Evolutionary conservation across 1,140 invertebrate species (phyloP).

Genomic region (Colletes latitarsis): DNA sequence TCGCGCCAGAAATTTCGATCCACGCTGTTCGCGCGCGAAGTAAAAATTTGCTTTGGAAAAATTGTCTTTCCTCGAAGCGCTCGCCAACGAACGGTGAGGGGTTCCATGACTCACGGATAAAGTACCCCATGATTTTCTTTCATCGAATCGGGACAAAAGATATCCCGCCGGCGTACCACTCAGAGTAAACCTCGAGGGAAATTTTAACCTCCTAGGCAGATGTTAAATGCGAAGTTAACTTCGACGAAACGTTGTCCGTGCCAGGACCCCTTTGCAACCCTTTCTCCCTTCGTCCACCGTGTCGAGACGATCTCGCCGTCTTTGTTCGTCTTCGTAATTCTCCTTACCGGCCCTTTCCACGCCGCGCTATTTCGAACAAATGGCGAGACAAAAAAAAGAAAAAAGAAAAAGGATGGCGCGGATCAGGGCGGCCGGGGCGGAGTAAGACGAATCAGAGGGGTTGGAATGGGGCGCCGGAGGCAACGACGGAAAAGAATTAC

Average conservation of each 20-base stretch:
- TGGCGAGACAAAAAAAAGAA: slow-evolving; percentile 73
- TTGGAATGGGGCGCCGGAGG: slow-evolving; percentile 46
- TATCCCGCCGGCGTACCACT: slow-evolving; percentile 66
- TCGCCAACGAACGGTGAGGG: not conserved
- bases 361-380: slow-evolving; percentile 72
- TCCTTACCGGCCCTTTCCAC: slow-evolving; percentile 42
- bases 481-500: slow-evolving; percentile 78
- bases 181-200: slow-evolving; percentile 76
- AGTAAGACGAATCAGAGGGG: slow-evolving; percentile 48
- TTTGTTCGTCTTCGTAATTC: slow-evolving; percentile 52
- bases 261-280: not conserved
- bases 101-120: slow-evolving; percentile 55
- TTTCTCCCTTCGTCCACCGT: slow-evolving; percentile 30
- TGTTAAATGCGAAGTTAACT: slow-evolving; percentile 79
- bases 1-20: no score
- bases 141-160: slow-evolving; percentile 64
- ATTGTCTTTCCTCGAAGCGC: not conserved
- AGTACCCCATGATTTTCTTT: slow-evolving; percentile 67
- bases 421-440: slow-evolving; percentile 24
- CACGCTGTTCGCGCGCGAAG: not conserved
- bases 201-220: slow-evolving; percentile 77
- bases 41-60: no score
- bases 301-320: slow-evolving; percentile 20
- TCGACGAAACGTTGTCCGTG: slow-evolving; percentile 62
- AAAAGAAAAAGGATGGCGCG: slow-evolving; percentile 13